Evolutionary conservation across 1,140 invertebrate species (phyloP), one percentile per base, ranked within the genome.

Genomic region (Aphaenogaster rudis): DNA sequence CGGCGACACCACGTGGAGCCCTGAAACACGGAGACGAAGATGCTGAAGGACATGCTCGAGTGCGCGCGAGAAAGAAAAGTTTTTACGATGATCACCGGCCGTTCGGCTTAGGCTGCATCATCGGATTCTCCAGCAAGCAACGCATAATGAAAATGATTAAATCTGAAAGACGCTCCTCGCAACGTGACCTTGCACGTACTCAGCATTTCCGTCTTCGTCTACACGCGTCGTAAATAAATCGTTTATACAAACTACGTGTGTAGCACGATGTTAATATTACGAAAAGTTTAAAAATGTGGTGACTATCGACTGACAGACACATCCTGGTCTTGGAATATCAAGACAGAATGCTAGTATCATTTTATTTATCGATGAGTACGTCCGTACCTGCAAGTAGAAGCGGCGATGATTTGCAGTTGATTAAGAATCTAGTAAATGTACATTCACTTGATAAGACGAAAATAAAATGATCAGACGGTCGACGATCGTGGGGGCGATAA

Each of bases 11-110:
- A 86, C 72, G 45, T 86, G 80, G 67, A 59, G 81, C 17, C 81
- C 90, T 91, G 90, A 72, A 91, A 91, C 90, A 91, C 80, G 84
- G 77, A 91, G 85, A 91, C 88, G 86, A 81, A 82, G 59, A 90
- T 63, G 84, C 89, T 91, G 89, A 88, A 90, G 89, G 86, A 79
- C 79, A 84, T 86, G 71, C 76, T 85, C 88, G 76, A 76, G 57
- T 64, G 86, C 82, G 61, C 17, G 59, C 82, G 52, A 77, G 54
- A 69, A 50, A 54, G 63, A 48, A 33, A 57, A 69, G 39, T 71
- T 48, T 66, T 78, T 50, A 66, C 48, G 82, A 64, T 78, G 52
- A 48, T 21, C 78, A 42, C 33, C 36, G 63, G n/a, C 48, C 48
- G 39, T 71, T 57, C 52, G 21, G 39, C 36, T 71, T 33, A 71